Evolutionary conservation across 1,140 invertebrate species (phyloP).

Genomic region (Zeugodacus cucurbitae): DNA sequence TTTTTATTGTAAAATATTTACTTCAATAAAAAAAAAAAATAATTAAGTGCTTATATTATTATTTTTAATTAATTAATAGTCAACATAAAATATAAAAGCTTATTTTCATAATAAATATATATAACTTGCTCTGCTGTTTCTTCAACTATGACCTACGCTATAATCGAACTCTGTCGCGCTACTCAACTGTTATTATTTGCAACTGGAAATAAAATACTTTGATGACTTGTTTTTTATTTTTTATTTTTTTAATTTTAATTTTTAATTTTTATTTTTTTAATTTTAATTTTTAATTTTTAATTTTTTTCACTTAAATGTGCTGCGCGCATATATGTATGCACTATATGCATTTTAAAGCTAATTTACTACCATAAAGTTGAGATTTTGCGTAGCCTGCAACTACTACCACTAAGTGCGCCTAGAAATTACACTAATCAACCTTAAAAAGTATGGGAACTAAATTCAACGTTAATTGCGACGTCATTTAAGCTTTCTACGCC

Average conservation of each 20-base stretch:
- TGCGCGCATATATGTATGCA: background rate
- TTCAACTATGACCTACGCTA: no score
- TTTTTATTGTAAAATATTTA: no score
- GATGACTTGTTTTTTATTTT: background rate
- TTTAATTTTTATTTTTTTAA: no score
- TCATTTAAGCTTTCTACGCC: background rate
- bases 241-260: background rate
- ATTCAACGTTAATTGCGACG: background rate
- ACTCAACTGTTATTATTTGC: no score
- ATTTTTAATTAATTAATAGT: no score
- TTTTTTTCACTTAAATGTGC: conserved; percentile 2
- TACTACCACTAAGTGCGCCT: conserved; percentile 4
- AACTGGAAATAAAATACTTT: background rate
- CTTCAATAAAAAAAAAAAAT: no score
- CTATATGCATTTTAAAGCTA: conserved; percentile 6
- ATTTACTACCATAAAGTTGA: conserved; percentile 13
- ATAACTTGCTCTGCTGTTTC: no score
- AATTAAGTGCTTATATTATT: no score
- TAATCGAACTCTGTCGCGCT: no score
- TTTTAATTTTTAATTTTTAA: no score
- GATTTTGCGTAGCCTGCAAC: background rate
- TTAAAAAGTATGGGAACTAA: background rate
- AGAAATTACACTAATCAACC: background rate
- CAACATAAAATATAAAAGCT: no score
- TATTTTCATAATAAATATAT: no score